Base-by-base conservation (phyloP, 2,113 vertebrate species). In the Zapornia atra region DNA sequence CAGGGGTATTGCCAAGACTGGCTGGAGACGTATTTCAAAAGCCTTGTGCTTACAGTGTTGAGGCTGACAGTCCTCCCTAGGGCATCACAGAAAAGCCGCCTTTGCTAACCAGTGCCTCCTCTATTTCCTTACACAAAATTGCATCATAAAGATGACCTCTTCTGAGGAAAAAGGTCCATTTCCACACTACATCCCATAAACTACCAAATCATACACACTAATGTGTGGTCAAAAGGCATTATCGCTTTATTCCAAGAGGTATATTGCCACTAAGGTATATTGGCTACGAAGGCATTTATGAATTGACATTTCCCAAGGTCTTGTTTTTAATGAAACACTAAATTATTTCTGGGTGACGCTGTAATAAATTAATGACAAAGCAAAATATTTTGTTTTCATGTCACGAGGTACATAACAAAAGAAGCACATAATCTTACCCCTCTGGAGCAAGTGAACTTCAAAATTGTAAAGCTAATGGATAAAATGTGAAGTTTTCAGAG, bases 151-250 rank as follows among this genome's bases (percentile, higher is more conserved):
- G 59, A 24, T 8, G 15, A 14, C 33, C 19, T 21, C 12, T 53
- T 10, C 38, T 6, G 29, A 78, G 12, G 17, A 48, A 48, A 82
- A 79, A 51, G 3, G 5, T 15, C 25, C 6, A 1, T 40, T n/a
- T 40, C 63, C 51, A 88, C 34, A 14, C 28, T 24, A 5, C 1
- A 0, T 28, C 31, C 70, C 59, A n/a, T 24, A 8, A 51, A 76
- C 19, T 1, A 20, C 15, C 13, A 2, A 7, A 10, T 1, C 1
- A 0, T 14, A 46, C 50, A 17, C 38, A 13, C 34, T 28, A 4
- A 5, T 6, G 1, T 19, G 10, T 14, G 42, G 4, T 38, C 9
- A 29, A 61, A 61, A 82, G 42, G 19, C 18, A 29, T 64, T 20
- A 70, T 14, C 4, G 11, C 29, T 56, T 83, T 42, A 66, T 44